These are phyloP conservation scores for Poecilia velifera DNA, from an alignment of 2,797 vertebrate genomes.

Conservation along the genomic window DNA sequence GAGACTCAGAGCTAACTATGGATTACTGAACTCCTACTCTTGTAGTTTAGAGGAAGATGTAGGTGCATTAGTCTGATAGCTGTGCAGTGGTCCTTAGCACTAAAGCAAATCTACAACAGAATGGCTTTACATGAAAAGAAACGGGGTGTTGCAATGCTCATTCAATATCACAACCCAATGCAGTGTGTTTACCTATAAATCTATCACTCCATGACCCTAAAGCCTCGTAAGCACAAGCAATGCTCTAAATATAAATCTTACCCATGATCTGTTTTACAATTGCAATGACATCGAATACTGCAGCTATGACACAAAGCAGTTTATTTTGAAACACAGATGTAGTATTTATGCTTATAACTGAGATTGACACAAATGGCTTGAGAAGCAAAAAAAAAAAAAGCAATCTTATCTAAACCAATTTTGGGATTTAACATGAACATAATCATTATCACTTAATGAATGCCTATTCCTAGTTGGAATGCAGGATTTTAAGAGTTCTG, in stretches of 20 bases:
- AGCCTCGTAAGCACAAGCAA: neutral
- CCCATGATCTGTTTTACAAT: neutral
- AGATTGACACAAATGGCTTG: neutral
- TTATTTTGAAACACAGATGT: neutral
- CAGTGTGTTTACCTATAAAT: neutral
- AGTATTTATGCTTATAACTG: neutral
- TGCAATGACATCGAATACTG: neutral
- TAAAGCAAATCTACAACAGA: neutral
- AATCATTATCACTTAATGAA: neutral
- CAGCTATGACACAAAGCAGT: neutral
- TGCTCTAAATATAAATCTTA: constrained; percentile 4
- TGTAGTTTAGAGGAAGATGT: neutral
- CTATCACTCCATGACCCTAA: neutral
- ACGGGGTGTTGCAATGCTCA: neutral
- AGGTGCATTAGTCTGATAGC: neutral
- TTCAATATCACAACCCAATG: neutral
- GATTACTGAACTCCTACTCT: neutral
- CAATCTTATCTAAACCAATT: neutral
- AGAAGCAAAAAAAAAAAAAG: neutral
- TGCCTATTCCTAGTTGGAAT: neutral
- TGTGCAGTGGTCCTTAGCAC: neutral
- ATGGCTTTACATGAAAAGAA: neutral
- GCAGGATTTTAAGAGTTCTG: neutral
- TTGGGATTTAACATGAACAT: neutral
- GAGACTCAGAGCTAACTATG: neutral